Base-by-base conservation (phyloP, 2,888 invertebrate genomes). In the Drepana falcataria region DNA sequence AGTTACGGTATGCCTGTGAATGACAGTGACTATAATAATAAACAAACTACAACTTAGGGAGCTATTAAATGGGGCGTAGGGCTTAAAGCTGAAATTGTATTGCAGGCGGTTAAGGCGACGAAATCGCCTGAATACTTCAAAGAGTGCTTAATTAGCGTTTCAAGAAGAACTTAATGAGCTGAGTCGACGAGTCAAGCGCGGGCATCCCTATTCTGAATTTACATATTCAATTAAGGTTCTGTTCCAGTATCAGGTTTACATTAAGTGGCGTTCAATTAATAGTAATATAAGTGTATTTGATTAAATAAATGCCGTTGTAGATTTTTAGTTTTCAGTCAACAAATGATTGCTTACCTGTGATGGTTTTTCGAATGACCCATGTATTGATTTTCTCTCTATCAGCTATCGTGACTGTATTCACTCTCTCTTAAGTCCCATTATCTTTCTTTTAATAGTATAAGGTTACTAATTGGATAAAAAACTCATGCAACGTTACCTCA, bases 101-200 rank as follows among this genome's bases (percentile, higher is more conserved):
- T 80, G 71, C 75, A 77, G 78, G 59, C 54, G 57, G 58, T 41
- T 53, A 62, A 54, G 70, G 73, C 71, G 78, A 73, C 71, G 71
- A 76, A 80, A 85, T 79, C 77, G 69, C 69, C 71, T 83, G 82
- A 83, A 85, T 81, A 77, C 81, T 84, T 83, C 75, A 83, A 80
- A 80, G 75, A 74, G 71, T 71, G 68, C 79, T 82, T 85, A 81
- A 86, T 85, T 84, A 81, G 80, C 72, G 76, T 75, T 80, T 78
- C 75, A 72, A 77, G 80, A 78, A 77, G 80, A 78, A 79, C 74
- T 79, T 86, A 83, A 85, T 84, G 81, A 83, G 77, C 75, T 75
- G 73, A 77, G 70, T 74, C 74, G 71, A 66, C 68, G 59, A 68
- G 65, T 59, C 67, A 62, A 63, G 61, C 65, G 54, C 51, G 47